phyloP scores from a whole-genome alignment of 2,113 vertebrate genomes.

The human region DNA sequence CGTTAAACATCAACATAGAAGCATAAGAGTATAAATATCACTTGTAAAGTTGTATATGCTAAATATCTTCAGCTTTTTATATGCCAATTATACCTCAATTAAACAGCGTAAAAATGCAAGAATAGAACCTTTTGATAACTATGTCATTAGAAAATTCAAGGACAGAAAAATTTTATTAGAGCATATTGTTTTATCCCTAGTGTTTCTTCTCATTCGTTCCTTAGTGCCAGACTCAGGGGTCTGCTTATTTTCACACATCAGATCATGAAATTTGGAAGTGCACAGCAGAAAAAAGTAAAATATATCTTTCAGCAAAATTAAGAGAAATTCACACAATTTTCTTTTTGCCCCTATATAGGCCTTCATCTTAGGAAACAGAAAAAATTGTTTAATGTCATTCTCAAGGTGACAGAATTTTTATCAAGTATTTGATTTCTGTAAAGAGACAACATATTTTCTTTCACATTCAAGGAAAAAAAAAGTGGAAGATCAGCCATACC shows the following conservation, averaged over 20 bases:
- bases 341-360: not conserved
- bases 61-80: not conserved
- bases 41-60: not conserved
- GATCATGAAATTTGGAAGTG: not conserved
- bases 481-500: not conserved
- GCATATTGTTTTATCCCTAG: slow-evolving; percentile 69
- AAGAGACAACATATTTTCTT: slow-evolving; percentile 67
- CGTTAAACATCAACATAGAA: not conserved
- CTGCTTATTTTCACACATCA: not conserved
- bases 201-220: slow-evolving; percentile 76
- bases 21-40: not conserved
- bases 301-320: not conserved
- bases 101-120: not conserved
- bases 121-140: not conserved
- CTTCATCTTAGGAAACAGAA: not conserved
- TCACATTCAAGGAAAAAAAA: slow-evolving; percentile 68
- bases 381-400: not conserved
- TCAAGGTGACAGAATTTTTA: slow-evolving; percentile 61
- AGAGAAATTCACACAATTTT: not conserved
- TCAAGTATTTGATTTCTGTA: slow-evolving; percentile 72
- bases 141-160: not conserved
- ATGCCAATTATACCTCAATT: not conserved
- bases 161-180: slow-evolving; percentile 50
- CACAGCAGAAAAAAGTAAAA: not conserved
- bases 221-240: slow-evolving; percentile 31